Evolutionary conservation across 1,140 invertebrate species (phyloP).

Genomic region (Caenorhabditis tropicalis): DNA sequence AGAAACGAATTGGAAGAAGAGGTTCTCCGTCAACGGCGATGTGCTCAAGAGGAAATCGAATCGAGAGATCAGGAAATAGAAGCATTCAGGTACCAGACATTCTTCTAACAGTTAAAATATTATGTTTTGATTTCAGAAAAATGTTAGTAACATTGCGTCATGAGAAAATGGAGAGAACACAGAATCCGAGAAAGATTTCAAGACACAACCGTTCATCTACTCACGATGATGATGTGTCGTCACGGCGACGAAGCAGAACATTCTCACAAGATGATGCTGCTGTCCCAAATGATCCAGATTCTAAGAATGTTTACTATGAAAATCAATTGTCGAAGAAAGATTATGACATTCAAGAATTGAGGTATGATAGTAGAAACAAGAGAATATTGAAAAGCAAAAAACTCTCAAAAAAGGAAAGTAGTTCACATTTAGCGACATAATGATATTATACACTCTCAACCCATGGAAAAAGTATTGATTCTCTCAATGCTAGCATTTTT

Average conservation of each 20-base stretch:
- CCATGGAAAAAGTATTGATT: no score
- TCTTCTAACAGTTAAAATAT: not conserved
- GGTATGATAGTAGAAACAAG: not conserved
- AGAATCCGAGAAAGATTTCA: not conserved
- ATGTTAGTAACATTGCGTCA: not conserved
- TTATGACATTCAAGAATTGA: constrained; percentile 7
- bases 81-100: not conserved
- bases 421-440: no score
- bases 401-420: not conserved
- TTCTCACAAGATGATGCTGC: constrained; percentile 6
- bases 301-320: constrained; percentile 28
- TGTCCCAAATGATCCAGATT: constrained; percentile 10
- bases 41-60: constrained; percentile 18
- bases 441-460: no score
- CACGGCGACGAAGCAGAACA: constrained; percentile 8
- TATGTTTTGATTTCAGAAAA: not conserved
- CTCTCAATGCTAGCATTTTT: no score
- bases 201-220: constrained; percentile 15
- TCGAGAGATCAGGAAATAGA: constrained; percentile 31
- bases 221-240: not conserved
- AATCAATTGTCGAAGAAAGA: constrained; percentile 28
- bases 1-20: constrained; percentile 26
- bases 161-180: constrained; percentile 11
- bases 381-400: no score
- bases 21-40: not conserved